phyloP scores from a whole-genome alignment of 2,888 invertebrate genomes.

The Tenthredo distinguenda region DNA sequence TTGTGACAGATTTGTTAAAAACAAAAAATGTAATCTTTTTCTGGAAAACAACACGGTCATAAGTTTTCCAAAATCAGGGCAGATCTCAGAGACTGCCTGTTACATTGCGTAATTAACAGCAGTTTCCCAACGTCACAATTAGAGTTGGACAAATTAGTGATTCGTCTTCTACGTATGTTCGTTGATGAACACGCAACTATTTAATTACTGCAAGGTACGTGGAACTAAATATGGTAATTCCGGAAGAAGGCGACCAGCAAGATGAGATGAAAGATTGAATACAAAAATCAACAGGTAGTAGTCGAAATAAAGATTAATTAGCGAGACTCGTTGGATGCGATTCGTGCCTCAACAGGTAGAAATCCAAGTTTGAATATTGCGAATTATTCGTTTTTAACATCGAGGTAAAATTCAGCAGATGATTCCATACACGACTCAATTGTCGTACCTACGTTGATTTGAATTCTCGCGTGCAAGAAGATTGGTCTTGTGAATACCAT shows the following conservation, averaged over 20 bases:
- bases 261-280: background rate
- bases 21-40: background rate
- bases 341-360: background rate
- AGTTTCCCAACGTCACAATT: background rate
- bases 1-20: background rate
- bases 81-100: background rate
- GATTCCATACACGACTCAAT: background rate
- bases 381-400: background rate
- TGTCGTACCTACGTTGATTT: background rate
- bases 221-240: background rate
- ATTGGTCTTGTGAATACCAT: slow-evolving; percentile 13
- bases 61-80: background rate
- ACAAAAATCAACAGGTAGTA: background rate
- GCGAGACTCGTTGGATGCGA: background rate
- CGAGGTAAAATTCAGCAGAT: background rate
- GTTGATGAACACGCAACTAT: background rate
- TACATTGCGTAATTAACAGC: background rate
- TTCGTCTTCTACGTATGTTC: background rate
- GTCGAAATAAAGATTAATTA: background rate
- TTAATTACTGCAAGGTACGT: background rate
- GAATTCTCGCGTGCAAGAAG: slow-evolving; percentile 18
- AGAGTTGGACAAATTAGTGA: background rate
- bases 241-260: background rate
- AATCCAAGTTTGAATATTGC: background rate
- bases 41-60: background rate